Evolutionary conservation across 2,888 invertebrate genomes (phyloP), one percentile per base, ranked within the genome.

Genomic region (Deroplatys truncata): DNA sequence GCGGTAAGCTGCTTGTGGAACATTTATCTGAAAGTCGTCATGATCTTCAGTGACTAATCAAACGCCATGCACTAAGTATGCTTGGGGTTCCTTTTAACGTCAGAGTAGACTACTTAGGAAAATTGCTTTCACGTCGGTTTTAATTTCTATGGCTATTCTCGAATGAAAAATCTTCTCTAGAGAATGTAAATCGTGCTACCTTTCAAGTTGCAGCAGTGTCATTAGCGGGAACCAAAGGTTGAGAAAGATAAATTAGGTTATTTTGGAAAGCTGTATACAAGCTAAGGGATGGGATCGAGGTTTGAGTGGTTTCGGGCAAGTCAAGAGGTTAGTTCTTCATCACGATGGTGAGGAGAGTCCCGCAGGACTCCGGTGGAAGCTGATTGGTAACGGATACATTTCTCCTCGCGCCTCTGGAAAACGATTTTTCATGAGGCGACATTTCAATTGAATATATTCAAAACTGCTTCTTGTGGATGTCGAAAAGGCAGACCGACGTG

Each of bases 381-480:
- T 72, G 56, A 72, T 72, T 72, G 56, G 56, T 72, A 72, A 72
- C 56, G 56, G 56, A 72, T 72, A 72, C 56, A 72, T 72, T 72
- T 72, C 56, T 16, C 56, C 20, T 72, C 56, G 20, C 16, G 25
- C 82, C 82, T 87, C 83, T 87, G 28, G 88, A 90, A 90, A 90
- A 90, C 90, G 90, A 90, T 90, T 90, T 90, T 88, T 90, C 90
- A 90, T 88, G 28, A 35, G 28, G 88, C 82, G 90, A 90, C 90
- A 90, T 90, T 90, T 90, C 90, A 90, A 90, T 90, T 88, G 90
- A 90, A 90, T 90, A 84, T 88, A 88, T 87, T 87, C 87, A 86
- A 28, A 35, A 83, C 82, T 49, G 56, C 25, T 72, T 72, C 56
- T 72, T 72, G 82, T 86, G 10, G 82, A 87, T 83, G 31, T 82